Conservation (phyloP, 2,888 invertebrate species). For the Horisme vitalbata region DNA sequence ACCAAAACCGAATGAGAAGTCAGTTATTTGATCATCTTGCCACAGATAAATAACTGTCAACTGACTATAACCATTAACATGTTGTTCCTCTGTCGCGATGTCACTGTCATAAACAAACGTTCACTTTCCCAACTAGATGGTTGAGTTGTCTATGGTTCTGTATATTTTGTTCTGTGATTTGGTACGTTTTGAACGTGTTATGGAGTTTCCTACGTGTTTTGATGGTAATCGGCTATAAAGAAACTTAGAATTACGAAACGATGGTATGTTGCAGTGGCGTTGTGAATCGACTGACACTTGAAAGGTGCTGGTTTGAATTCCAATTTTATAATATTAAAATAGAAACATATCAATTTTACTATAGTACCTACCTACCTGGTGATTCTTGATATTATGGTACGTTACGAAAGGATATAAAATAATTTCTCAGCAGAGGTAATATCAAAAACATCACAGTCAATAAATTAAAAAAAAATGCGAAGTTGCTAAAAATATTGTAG, state of each 20-base stretch:
- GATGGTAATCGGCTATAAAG: conserved; percentile 6
- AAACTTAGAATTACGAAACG: neutral
- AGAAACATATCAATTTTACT: no score
- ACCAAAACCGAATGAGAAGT: conserved; percentile 1
- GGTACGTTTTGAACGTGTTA: conserved; percentile 9
- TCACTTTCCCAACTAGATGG: conserved; percentile 16
- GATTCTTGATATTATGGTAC: no score
- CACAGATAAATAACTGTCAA: conserved; percentile 11
- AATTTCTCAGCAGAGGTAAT: no score
- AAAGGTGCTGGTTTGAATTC: no score
- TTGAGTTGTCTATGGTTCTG: conserved; percentile 5
- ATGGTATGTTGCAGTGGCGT: no score
- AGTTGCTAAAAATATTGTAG: no score
- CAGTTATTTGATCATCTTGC: conserved; percentile 4
- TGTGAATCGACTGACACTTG: no score
- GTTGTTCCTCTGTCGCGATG: conserved; percentile 6
- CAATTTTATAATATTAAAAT: no score
- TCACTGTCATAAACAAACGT: conserved; percentile 13
- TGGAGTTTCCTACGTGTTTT: conserved; percentile 13
- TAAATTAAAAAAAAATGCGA: no score
- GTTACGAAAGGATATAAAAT: no score
- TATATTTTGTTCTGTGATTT: conserved; percentile 1
- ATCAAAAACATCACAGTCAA: no score
- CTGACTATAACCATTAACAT: conserved; percentile 6
- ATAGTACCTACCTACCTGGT: no score